phyloP scores from a whole-genome alignment of 2,888 invertebrate species.

The Hipparchia semele region DNA sequence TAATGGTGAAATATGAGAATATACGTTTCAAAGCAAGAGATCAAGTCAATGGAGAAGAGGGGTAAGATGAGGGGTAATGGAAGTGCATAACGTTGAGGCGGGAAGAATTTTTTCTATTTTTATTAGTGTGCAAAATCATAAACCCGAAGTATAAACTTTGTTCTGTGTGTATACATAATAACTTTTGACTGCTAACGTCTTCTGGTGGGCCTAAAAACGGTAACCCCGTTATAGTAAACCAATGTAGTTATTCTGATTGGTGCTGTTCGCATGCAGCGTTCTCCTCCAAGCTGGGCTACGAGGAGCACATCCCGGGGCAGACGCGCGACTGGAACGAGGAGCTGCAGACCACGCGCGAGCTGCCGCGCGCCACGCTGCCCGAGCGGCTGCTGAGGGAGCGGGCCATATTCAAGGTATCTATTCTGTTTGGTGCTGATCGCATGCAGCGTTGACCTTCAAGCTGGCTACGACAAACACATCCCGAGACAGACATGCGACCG shows the following conservation, averaged over 20 bases:
- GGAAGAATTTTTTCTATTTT: neutral
- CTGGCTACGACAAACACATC: constrained; percentile 99
- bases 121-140: neutral
- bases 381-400: too few relatives aligned
- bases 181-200: neutral
- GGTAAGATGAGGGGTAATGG: neutral
- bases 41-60: neutral
- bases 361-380: too few relatives aligned
- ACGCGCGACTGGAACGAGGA: too few relatives aligned
- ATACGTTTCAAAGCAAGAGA: too few relatives aligned
- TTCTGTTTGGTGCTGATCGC: constrained; percentile 11
- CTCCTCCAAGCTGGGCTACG: constrained; percentile 97
- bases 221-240: too few relatives aligned
- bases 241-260: constrained; percentile 7
- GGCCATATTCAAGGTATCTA: neutral
- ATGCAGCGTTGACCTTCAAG: constrained; percentile 95
- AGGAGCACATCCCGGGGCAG: constrained; percentile 87
- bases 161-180: neutral
- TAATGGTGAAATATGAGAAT: too few relatives aligned
- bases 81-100: neutral
- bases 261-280: constrained; percentile 85
- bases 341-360: too few relatives aligned
- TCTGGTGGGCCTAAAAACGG: neutral
- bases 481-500: constrained; percentile 99
- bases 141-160: neutral